phyloP scores from a whole-genome alignment of 2,888 invertebrate genomes.

The Tachina fera region DNA sequence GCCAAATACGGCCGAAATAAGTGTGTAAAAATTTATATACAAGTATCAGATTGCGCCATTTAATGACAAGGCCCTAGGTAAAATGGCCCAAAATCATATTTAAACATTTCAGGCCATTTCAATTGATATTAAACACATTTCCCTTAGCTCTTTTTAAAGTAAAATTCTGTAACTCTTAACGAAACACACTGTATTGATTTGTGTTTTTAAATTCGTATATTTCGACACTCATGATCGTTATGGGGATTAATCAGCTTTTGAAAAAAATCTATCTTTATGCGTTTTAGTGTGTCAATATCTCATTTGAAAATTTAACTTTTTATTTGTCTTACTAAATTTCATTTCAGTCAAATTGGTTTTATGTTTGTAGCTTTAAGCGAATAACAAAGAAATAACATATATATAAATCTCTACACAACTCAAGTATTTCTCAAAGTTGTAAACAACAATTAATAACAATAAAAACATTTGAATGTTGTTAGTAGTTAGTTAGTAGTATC shows the following conservation, averaged over 20 bases:
- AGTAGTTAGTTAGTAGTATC: neutral
- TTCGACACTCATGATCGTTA: neutral
- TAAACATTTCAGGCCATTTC: too few relatives aligned
- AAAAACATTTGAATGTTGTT: constrained; percentile 44
- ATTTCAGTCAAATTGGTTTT: neutral
- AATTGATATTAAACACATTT: too few relatives aligned
- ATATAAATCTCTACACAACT: constrained; percentile 9
- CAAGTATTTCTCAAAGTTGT: constrained; percentile 33
- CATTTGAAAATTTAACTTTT: neutral
- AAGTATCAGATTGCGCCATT: too few relatives aligned
- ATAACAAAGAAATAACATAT: neutral
- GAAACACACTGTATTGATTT: neutral
- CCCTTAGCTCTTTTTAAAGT: too few relatives aligned
- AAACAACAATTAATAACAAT: constrained; percentile 46
- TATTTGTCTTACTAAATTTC: neutral
- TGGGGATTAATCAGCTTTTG: neutral
- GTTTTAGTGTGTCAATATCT: neutral
- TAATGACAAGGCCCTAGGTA: too few relatives aligned
- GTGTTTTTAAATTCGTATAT: too few relatives aligned
- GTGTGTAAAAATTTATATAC: too few relatives aligned
- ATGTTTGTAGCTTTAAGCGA: neutral
- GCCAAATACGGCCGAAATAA: too few relatives aligned
- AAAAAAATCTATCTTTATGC: neutral
- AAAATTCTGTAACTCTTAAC: too few relatives aligned
- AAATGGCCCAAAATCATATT: too few relatives aligned